Conservation (phyloP, 2,888 invertebrate species). For the Dichetophora obliterata region DNA sequence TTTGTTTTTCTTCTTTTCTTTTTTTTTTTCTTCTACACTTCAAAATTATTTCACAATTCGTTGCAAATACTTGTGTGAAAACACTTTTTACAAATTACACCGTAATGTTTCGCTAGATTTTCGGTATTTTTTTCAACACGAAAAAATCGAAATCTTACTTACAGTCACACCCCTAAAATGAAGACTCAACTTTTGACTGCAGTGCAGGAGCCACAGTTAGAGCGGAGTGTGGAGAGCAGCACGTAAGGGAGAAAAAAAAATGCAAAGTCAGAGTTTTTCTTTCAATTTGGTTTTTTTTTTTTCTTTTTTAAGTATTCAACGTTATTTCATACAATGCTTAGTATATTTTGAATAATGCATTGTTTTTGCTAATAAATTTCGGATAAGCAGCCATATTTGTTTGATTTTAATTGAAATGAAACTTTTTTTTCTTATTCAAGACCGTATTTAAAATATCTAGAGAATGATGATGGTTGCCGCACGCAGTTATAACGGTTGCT, state of each 20-base stretch:
- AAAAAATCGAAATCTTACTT: slow-evolving; percentile 31
- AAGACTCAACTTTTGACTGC: slow-evolving; percentile 29
- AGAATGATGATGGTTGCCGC: slow-evolving; percentile 28
- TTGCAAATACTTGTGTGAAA: neutral
- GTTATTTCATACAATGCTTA: neutral
- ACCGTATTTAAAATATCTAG: neutral
- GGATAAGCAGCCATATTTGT: neutral
- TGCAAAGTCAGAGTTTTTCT: slow-evolving; percentile 6
- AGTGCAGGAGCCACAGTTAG: slow-evolving; percentile 8
- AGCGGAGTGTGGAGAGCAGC: neutral
- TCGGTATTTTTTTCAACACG: neutral
- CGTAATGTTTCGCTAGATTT: neutral
- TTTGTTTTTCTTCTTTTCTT: neutral
- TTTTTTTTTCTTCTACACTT: neutral
- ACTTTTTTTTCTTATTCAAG: slow-evolving; percentile 12
- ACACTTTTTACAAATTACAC: neutral
- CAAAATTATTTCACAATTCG: slow-evolving; percentile 11
- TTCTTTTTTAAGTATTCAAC: neutral
- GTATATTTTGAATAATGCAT: neutral
- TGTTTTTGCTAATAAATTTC: neutral
- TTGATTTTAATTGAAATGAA: neutral
- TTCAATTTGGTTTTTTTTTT: slow-evolving; percentile 15
- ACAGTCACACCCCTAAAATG: slow-evolving; percentile 45
- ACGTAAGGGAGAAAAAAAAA: neutral
- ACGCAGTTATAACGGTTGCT: slow-evolving; percentile 43